Percentiles rank a stretch among this genome's conserved stretches.
Evolutionary conservation across 2,113 vertebrate species (phyloP).

Genomic region (Lota lota): DNA sequence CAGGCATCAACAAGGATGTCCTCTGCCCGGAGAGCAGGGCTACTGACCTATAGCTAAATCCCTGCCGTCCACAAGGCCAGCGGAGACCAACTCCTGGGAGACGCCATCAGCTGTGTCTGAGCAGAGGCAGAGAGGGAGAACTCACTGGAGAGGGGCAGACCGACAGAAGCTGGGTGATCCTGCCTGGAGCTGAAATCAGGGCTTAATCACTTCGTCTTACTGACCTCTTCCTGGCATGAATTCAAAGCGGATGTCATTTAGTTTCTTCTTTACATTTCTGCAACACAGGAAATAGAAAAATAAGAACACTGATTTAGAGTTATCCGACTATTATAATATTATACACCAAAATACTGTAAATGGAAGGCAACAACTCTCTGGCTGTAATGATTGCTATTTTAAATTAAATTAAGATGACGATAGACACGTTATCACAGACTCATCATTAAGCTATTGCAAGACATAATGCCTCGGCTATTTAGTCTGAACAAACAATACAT

Average conservation of each 20-base stretch:
- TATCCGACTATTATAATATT: no score
- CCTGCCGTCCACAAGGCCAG: slow-evolving; percentile 93
- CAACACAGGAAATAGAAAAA: slow-evolving; percentile 22
- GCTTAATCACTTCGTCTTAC: slow-evolving; percentile 17
- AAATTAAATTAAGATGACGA: no score
- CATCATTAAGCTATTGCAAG: no score
- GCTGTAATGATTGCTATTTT: no score
- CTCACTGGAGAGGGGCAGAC: background rate
- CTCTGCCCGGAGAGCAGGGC: background rate
- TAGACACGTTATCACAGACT: no score
- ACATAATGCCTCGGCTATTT: background rate
- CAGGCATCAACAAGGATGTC: no score
- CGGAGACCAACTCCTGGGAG: slow-evolving; percentile 97
- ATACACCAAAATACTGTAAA: no score
- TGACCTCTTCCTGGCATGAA: slow-evolving; percentile 97
- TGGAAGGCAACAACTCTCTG: background rate
- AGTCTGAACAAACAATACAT: background rate
- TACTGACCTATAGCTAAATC: slow-evolving; percentile 94
- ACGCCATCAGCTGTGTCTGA: slow-evolving; percentile 97
- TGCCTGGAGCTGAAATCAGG: no score
- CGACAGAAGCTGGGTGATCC: background rate
- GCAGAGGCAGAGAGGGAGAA: slow-evolving; percentile 26
- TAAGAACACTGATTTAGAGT: background rate
- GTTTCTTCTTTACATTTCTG: slow-evolving; percentile 97
- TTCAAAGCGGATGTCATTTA: slow-evolving; percentile 98